Conservation (phyloP, 1,140 invertebrate species). For the Drosophila sturtevanti region DNA sequence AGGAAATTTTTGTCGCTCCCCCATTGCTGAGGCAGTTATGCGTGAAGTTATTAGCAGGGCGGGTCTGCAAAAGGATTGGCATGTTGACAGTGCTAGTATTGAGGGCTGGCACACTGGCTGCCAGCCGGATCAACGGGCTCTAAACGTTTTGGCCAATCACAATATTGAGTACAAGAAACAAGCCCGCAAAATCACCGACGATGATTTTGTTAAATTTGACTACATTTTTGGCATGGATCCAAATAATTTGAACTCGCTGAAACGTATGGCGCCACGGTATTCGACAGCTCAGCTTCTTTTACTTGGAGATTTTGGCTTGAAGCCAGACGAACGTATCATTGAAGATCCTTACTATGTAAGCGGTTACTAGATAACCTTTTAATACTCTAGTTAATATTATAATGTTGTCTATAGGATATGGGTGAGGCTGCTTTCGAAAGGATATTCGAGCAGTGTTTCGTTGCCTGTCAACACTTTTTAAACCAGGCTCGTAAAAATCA, state of each 20-base stretch:
- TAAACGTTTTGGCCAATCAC: constrained; percentile 87
- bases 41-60: constrained; percentile 88
- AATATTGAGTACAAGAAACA: constrained; percentile 88
- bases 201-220: constrained; percentile 90
- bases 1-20: constrained; percentile 96
- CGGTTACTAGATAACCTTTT: neutral
- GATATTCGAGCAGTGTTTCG: constrained; percentile 87
- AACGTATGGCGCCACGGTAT: constrained; percentile 85
- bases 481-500: constrained; percentile 78
- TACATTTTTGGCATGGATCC: constrained; percentile 96
- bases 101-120: constrained; percentile 92
- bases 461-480: constrained; percentile 87
- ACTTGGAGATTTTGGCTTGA: constrained; percentile 90
- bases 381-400: neutral
- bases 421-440: constrained; percentile 87
- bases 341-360: constrained; percentile 93
- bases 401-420: constrained; percentile 83
- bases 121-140: constrained; percentile 89
- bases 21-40: constrained; percentile 96
- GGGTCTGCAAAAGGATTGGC: constrained; percentile 87
- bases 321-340: constrained; percentile 88
- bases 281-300: constrained; percentile 88
- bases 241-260: constrained; percentile 88
- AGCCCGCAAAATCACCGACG: constrained; percentile 87
- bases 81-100: constrained; percentile 93